Evolutionary conservation across 2,113 vertebrate species (phyloP), one percentile per base, ranked within the genome.

Genomic region (Apaloderma vittatum): DNA sequence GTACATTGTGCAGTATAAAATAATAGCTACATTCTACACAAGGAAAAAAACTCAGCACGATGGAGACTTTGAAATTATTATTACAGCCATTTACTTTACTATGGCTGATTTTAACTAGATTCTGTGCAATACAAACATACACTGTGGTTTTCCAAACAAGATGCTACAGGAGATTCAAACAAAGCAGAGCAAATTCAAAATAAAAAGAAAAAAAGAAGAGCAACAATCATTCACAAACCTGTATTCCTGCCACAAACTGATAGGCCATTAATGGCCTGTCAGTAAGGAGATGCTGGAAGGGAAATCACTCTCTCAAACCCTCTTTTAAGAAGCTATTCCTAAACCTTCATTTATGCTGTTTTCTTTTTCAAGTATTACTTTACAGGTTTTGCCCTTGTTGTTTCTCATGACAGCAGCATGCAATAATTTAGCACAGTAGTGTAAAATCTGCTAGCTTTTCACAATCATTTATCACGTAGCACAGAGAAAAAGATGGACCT

Each of bases 31-130:
- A 48, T 51, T 93, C 68, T 65, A 52, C 57, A 79, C 0, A 3
- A 67, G 26, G 4, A 7, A 68, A 36, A 77, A 55, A 61, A 0
- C 1, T 0, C n/a, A 49, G 5, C 6, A 29, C 8, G 23, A 4
- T 51, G 58, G 40, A 82, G 46, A 49, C 4, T 32, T 66, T 12
- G 8, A 45, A 92, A 70, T 75, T 79, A n/a, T 74, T 67, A 48
- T 37, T 46, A 45, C 6, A 54, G 46, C 27, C 22, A 52, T 34
- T 80, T 88, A 40, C 62, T 78, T 92, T 55, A 45, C 45, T 76
- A 10, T 29, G 21, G 23, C 19, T 92, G 30, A 24, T 26, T 54
- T 78, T 55, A 68, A 61, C 18, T 48, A 61, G 18, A 57, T 90
- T 36, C 26, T 65, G 21, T 24, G 48, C 13, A 68, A 65, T 46